Evolutionary conservation across 2,888 invertebrate genomes (phyloP), one percentile per base, ranked within the genome.

Genomic region (Synanthedon formicaeformis): DNA sequence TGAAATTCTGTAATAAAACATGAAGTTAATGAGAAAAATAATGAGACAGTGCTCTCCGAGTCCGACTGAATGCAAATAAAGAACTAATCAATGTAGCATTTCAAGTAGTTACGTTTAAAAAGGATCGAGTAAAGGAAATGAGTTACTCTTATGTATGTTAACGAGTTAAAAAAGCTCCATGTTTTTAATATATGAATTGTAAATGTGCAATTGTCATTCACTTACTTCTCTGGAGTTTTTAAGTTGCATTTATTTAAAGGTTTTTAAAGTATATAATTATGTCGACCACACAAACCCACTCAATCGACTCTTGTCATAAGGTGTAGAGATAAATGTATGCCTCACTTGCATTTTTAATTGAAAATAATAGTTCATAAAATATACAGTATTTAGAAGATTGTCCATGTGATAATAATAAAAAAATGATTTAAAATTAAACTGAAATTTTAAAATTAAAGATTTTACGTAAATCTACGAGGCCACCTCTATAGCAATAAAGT

Each of bases 391-490:
- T 23, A 23, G 4, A 23, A 23, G 4, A 23, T 23, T 16, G 16
- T 16, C 18, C 18, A 3, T 18, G 18, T 18, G 18, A 18, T 18
- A 18, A 18, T 3, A 18, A 18, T 18, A 18, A 18, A 18, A 18
- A 18, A 16, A 23, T 27, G 1, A 0, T 2, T 27, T 8, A 27
- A 27, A 10, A 34, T 6, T 8, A 10, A 34, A 34, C 8, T 2
- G 3, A 34, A 34, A 2, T 5, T 10, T 23, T 23, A 23, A 18
- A 18, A 18, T 18, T 18, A 18, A 18, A 18, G 18, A 18, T 18
- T 18, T 18, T 18, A 18, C 18, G 18, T 18, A 27, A 62, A 71
- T 69, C 66, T 66, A 62, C 63, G 55, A 57, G 58, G 55, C 58
- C 58, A 62, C 60, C 61, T 49, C 59, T 50, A 51, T n/a, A n/a